Conservation (phyloP, 1,140 invertebrate genomes). For the Bombus balteatus region DNA sequence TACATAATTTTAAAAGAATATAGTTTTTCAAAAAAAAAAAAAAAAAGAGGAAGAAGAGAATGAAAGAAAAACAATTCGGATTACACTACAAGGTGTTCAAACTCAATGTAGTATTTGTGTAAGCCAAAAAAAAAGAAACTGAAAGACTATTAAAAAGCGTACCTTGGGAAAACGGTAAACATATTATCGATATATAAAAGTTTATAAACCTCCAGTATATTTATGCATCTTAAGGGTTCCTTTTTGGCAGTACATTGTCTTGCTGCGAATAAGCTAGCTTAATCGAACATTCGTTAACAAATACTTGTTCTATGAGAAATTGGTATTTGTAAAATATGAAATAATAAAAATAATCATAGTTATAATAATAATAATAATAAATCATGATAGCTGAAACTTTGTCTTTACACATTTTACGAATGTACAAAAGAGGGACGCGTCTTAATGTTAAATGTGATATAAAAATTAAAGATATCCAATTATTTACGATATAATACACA, state of each 20-base stretch:
- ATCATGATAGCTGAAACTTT: constrained; percentile 56
- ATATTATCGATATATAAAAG: constrained; percentile 57
- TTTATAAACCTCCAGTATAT: constrained; percentile 70
- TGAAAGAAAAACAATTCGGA: constrained; percentile 13
- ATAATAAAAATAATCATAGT: constrained; percentile 43
- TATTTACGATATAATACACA: constrained; percentile 71
- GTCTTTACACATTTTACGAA: constrained; percentile 76
- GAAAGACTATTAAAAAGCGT: neutral
- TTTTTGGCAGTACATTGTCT: constrained; percentile 69
- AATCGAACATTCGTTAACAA: constrained; percentile 58
- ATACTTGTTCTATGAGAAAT: constrained; percentile 41
- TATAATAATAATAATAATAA: constrained; percentile 35
- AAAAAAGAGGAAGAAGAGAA: neutral
- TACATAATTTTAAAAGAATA: neutral
- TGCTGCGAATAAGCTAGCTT: constrained; percentile 54
- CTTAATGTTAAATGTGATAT: constrained; percentile 65
- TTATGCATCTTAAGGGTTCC: constrained; percentile 57
- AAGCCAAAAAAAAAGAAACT: neutral
- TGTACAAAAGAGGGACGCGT: constrained; percentile 72
- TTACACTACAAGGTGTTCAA: constrained; percentile 14
- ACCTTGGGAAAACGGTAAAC: neutral
- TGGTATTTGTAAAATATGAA: constrained; percentile 28
- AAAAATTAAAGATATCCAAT: constrained; percentile 68
- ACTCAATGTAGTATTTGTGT: neutral
- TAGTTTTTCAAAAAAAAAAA: neutral